These are phyloP conservation scores for Troides helena DNA, from an alignment of 2,888 invertebrate genomes.

Conservation along the genomic window DNA sequence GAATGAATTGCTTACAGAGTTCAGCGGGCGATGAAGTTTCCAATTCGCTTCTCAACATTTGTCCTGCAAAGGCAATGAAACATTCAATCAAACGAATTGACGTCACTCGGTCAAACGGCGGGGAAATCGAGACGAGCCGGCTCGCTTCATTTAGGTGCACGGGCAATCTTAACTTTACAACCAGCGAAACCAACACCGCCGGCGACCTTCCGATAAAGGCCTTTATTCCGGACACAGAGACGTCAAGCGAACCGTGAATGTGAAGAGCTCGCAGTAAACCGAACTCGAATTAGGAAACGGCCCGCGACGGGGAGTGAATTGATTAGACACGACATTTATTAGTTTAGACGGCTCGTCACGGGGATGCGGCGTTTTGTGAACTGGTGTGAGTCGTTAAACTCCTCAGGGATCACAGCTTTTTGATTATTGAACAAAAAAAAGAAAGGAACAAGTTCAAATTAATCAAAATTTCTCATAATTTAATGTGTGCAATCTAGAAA, in stretches of 20 bases:
- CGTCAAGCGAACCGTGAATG: background rate
- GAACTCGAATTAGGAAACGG: conserved; percentile 31
- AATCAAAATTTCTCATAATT: too few relatives aligned
- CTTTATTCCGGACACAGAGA: conserved; percentile 5
- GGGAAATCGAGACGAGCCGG: conserved; percentile 32
- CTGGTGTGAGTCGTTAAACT: background rate
- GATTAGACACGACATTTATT: conserved; percentile 49
- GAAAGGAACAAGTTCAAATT: too few relatives aligned
- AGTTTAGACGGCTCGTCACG: conserved; percentile 24
- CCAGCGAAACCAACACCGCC: background rate
- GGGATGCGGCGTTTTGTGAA: conserved; percentile 11
- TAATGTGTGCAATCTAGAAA: too few relatives aligned
- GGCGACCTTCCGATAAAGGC: background rate
- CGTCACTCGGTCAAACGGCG: conserved; percentile 29
- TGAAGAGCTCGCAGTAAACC: conserved; percentile 2
- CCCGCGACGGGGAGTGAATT: conserved; percentile 55
- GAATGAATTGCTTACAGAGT: background rate
- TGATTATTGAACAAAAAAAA: too few relatives aligned
- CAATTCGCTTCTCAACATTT: conserved; percentile 13
- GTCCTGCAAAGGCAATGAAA: conserved; percentile 14
- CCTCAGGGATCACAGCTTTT: background rate
- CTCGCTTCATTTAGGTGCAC: conserved; percentile 28
- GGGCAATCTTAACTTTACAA: background rate
- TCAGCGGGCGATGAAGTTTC: conserved; percentile 1
- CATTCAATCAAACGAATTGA: conserved; percentile 30